Conservation (phyloP, 2,888 invertebrate genomes). For the Plagodis pulveraria region DNA sequence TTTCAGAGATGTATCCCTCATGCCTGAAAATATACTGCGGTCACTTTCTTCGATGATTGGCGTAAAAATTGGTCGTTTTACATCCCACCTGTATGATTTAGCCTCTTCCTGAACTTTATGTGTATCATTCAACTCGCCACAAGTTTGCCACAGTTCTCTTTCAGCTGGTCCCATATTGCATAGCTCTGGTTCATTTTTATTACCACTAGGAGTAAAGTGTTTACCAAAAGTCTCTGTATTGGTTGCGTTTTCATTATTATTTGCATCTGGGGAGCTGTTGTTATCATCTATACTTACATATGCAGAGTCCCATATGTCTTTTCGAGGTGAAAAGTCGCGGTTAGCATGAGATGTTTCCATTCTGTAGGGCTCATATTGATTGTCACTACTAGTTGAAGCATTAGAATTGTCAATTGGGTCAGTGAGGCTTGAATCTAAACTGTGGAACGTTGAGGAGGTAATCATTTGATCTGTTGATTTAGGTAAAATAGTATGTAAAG, state of each 20-base stretch:
- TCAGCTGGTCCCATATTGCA: constrained; percentile 77
- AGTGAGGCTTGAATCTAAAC: constrained; percentile 59
- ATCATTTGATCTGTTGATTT: constrained; percentile 37
- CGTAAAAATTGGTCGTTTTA: constrained; percentile 65
- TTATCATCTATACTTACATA: constrained; percentile 83
- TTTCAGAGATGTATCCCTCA: constrained; percentile 56
- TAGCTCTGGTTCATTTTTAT: constrained; percentile 51
- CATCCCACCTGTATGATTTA: constrained; percentile 57
- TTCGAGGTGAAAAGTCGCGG: constrained; percentile 61
- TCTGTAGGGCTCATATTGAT: constrained; percentile 47
- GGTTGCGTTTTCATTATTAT: constrained; percentile 63
- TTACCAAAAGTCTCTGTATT: constrained; percentile 55
- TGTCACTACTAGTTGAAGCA: constrained; percentile 48
- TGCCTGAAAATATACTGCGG: constrained; percentile 58
- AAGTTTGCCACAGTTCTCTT: constrained; percentile 74
- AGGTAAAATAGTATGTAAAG: constrained; percentile 41
- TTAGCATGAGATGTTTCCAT: constrained; percentile 44
- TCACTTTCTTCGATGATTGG: constrained; percentile 79
- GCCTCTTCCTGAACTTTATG: constrained; percentile 53
- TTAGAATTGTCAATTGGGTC: constrained; percentile 53
- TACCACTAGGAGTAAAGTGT: constrained; percentile 51
- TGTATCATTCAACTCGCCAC: constrained; percentile 56
- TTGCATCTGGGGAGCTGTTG: constrained; percentile 73
- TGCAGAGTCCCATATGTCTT: constrained; percentile 82
- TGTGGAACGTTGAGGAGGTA: constrained; percentile 59